Percentiles rank a stretch among this genome's conserved stretches.
Evolutionary conservation across 2,797 vertebrate species (phyloP).

Genomic region (Micropoecilia bifurca): DNA sequence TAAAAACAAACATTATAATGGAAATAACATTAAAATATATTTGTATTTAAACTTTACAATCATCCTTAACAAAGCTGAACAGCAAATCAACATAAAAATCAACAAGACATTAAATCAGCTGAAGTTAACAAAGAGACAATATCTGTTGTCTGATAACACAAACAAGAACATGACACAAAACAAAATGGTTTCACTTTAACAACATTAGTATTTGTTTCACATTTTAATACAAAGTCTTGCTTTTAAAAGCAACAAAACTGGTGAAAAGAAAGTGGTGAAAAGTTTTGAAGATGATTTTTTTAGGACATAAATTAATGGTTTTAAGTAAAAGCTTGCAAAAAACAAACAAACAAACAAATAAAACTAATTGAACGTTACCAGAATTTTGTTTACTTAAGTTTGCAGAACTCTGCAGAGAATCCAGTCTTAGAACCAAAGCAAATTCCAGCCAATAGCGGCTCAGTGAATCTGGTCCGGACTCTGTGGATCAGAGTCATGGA

Average conservation of each 20-base stretch:
- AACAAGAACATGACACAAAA: neutral
- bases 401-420: neutral
- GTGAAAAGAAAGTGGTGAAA: neutral
- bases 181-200: neutral
- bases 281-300: neutral
- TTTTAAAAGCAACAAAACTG: neutral
- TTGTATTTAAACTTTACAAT: neutral
- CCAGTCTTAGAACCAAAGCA: neutral
- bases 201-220: neutral
- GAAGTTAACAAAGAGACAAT: neutral
- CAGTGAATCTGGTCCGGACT: neutral
- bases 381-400: neutral
- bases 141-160: neutral
- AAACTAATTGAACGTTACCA: neutral
- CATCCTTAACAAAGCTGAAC: neutral
- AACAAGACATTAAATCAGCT: neutral
- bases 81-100: neutral
- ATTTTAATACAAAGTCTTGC: neutral
- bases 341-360: no score
- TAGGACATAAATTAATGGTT: neutral
- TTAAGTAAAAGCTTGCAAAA: neutral
- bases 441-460: neutral
- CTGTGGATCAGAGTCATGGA: neutral
- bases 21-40: neutral
- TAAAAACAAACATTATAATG: neutral